Evolutionary conservation across 1,140 invertebrate genomes (phyloP), one percentile per base, ranked within the genome.

Genomic region (Hyphantria cunea): DNA sequence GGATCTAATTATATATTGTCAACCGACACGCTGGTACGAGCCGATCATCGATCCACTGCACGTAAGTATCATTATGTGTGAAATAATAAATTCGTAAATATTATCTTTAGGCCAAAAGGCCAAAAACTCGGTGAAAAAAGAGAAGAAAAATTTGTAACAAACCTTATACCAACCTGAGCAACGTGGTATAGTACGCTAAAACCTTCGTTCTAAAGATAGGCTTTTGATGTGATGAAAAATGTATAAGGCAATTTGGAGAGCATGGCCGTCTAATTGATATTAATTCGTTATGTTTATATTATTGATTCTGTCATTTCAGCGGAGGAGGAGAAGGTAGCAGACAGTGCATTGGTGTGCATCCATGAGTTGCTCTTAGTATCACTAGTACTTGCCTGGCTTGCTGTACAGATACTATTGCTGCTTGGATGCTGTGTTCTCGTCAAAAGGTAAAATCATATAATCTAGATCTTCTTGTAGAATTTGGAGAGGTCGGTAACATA

Each of bases 391-490:
- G 78, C 84, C 10, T 91, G 89, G 89, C 80, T 92, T 7, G 80
- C 87, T 0, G 86, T 92, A 41, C 91, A 92, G 56, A 64, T 90
- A 10, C 37, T 92, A 14, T 76, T 92, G 39, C 72, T 91, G 32
- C 70, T 89, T 3, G 91, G 87, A 7, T 91, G 91, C 80, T 90
- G 90, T 66, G 76, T 91, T 7, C 82, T 92, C 6, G 82, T 92
- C 15, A 92, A 90, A 42, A 83, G 89, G 89, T 92, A 76, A 13
- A 0, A 15, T 10, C 32, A 14, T 3, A 25, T 15, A 17, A 10
- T 39, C 0, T 39, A 39, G 8, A 3, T 39, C 2, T n/a, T 39
- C 3, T 7, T 39, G 37, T 2, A 10, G 8, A 39, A 3, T 39
- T 39, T n/a, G n/a, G n/a, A n/a, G n/a, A 39, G 0, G 37, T 3